Percentiles rank a stretch among this genome's conserved stretches.
Conservation (phyloP, 2,113 vertebrate genomes). For the Myotis yumanensis region DNA sequence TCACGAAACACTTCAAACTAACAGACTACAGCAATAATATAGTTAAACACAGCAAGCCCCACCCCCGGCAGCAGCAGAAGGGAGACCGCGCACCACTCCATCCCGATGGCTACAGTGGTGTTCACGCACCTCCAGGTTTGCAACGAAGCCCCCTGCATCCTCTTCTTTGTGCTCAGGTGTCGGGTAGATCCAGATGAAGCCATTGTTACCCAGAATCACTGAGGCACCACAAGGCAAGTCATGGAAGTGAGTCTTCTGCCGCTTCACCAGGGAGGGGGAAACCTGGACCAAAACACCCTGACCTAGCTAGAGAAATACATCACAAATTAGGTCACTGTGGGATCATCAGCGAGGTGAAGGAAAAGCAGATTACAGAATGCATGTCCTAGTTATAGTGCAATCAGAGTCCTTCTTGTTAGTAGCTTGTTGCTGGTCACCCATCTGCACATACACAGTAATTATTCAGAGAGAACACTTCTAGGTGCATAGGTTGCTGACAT, state of each 20-base stretch:
- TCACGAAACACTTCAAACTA: neutral
- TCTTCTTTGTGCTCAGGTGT: slow-evolving; percentile 91
- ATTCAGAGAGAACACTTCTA: neutral
- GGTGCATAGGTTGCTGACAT: rapidly evolving
- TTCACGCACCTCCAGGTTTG: slow-evolving; percentile 90
- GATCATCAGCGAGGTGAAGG: neutral
- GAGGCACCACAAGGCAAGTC: slow-evolving; percentile 95
- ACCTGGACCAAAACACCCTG: slow-evolving; percentile 96
- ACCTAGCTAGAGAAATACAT: slow-evolving; percentile 85
- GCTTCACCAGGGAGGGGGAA: slow-evolving; percentile 94
- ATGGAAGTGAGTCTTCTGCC: slow-evolving; percentile 98
- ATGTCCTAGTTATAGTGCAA: rapidly evolving
- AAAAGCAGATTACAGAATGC: neutral
- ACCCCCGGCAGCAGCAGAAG: neutral
- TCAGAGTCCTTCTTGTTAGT: rapidly evolving
- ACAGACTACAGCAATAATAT: no score
- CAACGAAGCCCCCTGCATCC: slow-evolving; percentile 91
- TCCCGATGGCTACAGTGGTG: rapidly evolving
- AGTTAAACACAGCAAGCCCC: rapidly evolving
- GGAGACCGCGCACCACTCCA: rapidly evolving
- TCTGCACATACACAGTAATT: rapidly evolving
- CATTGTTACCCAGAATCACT: slow-evolving; percentile 95
- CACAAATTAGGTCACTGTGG: rapidly evolving
- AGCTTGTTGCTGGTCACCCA: no score
- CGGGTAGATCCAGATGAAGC: slow-evolving; percentile 96